Evolutionary conservation across 2,888 invertebrate genomes (phyloP).

Genomic region (Spodoptera picta): DNA sequence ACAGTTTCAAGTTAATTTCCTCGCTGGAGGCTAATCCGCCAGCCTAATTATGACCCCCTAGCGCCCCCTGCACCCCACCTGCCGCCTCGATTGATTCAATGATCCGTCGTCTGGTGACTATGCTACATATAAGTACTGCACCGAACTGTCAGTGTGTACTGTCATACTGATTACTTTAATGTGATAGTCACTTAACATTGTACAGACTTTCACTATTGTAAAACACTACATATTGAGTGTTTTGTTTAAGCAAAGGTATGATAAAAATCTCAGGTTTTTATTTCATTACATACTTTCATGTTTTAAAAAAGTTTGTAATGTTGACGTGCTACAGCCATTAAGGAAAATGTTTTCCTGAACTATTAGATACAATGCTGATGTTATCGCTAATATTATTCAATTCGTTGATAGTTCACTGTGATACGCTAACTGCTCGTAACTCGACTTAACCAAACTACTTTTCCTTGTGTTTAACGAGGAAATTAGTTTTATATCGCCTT

Average conservation of each 20-base stretch:
- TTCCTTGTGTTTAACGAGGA: neutral
- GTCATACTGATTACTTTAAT: too few species aligned
- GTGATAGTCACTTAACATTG: too few species aligned
- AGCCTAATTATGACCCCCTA: constrained; percentile 78
- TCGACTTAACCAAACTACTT: neutral
- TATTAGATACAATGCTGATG: constrained; percentile 9
- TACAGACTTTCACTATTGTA: too few species aligned
- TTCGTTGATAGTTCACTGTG: constrained; percentile 32
- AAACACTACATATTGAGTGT: too few species aligned
- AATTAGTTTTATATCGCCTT: neutral
- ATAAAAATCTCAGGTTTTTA: too few species aligned
- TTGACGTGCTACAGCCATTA: too few species aligned
- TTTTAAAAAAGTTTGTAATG: too few species aligned
- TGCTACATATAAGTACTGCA: too few species aligned
- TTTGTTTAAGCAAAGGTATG: too few species aligned
- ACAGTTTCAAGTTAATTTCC: constrained; percentile 82
- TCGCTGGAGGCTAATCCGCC: constrained; percentile 78
- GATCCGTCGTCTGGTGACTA: constrained; percentile 43
- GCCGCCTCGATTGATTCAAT: constrained; percentile 50
- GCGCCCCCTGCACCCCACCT: constrained; percentile 48
- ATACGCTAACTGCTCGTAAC: constrained; percentile 39
- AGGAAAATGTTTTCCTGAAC: too few species aligned
- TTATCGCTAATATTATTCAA: constrained; percentile 41
- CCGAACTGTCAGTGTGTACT: too few species aligned
- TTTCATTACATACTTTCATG: too few species aligned